Evolutionary conservation across 2,113 vertebrate genomes (phyloP).

Genomic region (Chrysemys picta): DNA sequence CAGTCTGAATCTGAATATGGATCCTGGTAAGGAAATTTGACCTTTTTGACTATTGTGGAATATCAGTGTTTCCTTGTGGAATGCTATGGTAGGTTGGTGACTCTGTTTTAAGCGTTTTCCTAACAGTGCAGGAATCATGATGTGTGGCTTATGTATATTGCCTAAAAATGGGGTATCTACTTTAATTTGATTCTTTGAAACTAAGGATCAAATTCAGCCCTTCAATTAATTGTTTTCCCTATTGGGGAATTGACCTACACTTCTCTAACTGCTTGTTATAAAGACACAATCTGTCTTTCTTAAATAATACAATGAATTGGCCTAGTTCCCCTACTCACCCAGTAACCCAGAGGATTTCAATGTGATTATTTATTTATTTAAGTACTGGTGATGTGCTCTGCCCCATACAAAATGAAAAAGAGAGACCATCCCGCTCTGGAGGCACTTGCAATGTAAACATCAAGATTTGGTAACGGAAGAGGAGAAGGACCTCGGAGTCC

Average conservation of each 20-base stretch:
- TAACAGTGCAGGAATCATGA: not conserved
- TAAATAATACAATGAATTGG: not conserved
- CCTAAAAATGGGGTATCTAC: not conserved
- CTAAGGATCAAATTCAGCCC: not conserved
- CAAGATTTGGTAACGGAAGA: not conserved
- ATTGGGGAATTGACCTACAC: not conserved
- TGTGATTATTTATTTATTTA: not conserved
- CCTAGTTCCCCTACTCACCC: not conserved
- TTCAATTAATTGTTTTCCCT: not conserved
- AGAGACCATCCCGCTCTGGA: not conserved
- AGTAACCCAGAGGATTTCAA: not conserved
- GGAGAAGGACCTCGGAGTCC: too few relatives aligned
- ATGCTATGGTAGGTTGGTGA: not conserved
- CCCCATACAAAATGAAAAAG: not conserved
- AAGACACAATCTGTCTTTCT: not conserved
- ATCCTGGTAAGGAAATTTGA: not conserved
- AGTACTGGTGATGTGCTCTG: not conserved
- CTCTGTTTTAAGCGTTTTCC: not conserved
- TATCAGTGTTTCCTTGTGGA: not conserved
- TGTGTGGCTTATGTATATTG: not conserved
- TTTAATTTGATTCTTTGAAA: not conserved
- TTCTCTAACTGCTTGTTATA: not conserved
- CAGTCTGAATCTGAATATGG: not conserved
- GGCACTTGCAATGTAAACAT: not conserved
- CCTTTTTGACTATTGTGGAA: not conserved